Evolutionary conservation across 2,113 vertebrate genomes (phyloP), one percentile per base, ranked within the genome.

Genomic region (Nothoprocta perdicaria): DNA sequence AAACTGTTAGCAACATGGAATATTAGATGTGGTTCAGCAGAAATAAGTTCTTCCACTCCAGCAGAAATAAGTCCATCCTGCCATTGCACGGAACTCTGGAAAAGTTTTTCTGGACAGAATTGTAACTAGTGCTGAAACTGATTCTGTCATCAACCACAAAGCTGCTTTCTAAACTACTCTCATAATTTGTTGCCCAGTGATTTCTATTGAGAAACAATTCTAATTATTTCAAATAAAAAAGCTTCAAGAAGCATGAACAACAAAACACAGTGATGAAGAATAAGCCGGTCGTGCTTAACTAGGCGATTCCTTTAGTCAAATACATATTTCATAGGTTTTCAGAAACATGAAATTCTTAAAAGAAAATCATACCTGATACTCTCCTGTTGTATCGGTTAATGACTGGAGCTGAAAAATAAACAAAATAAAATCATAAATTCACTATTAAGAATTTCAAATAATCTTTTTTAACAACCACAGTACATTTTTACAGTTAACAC

Each of bases 371-470:
- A 99, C 99, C 99, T 98, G 99, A 99, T 94, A 99, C 99, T 98
- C 99, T 98, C 97, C 99, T 98, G 97, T 96, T 98, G 97, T 97
- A 99, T 97, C 98, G 98, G 96, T 97, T 98, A 90, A 98, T 98
- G 95, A 98, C 96, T 14, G 98, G 99, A 95, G 98, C 99, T 99
- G 97, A 26, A 95, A 96, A 95, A 92, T 2, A 90, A 80, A 92
- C 2, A 90, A 80, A 55, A 14, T 12, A 66, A 58, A 78, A 57
- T 86, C 90, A 87, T 18, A 94, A 90, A 87, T 65, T 80, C 83
- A 77, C 63, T 69, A 80, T 60, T 53, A 63, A 22, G 48, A 72
- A 71, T 57, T 31, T 68, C 74, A 71, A 75, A 19, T 29, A 6
- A 60, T 40, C 14, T 73, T 31, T 61, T 24, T 35, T 9, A 78